A percentile compares a stretch with the other conserved stretches of the same genome.
Conservation (phyloP, 2,797 vertebrate genomes). For the Schizopygopsis pylzovi region DNA sequence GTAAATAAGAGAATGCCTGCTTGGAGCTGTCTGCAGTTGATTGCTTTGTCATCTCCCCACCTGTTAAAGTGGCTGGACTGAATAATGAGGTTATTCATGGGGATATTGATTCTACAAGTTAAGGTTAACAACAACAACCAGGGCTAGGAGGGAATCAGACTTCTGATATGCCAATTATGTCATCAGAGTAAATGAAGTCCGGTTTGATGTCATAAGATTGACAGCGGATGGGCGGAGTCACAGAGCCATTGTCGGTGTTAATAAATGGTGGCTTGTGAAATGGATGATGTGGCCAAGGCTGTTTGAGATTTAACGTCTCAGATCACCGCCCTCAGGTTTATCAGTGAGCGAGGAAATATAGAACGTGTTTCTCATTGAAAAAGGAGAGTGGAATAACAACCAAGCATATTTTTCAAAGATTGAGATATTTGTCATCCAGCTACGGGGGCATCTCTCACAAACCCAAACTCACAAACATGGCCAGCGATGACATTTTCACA, state of each 20-base stretch:
- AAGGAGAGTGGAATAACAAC: slow-evolving; percentile 22
- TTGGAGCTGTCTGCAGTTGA: slow-evolving; percentile 39
- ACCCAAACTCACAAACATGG: slow-evolving; percentile 29
- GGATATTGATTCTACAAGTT: slow-evolving; percentile 43
- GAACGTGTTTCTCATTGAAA: slow-evolving; percentile 28
- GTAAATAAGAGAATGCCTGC: slow-evolving; percentile 41
- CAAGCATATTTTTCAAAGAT: slow-evolving; percentile 48
- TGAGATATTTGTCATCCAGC: slow-evolving; percentile 57
- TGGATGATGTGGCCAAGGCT: not conserved
- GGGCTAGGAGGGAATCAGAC: not conserved
- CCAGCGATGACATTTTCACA: slow-evolving; percentile 32
- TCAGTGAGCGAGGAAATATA: not conserved
- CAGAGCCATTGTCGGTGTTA: not conserved
- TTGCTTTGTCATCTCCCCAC: slow-evolving; percentile 42
- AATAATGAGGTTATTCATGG: slow-evolving; percentile 30
- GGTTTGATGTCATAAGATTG: slow-evolving; percentile 49
- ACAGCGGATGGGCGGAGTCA: slow-evolving; percentile 34
- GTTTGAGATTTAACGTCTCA: slow-evolving; percentile 32
- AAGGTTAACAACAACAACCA: slow-evolving; percentile 30
- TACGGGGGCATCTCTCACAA: slow-evolving; percentile 29
- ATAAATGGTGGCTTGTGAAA: slow-evolving; percentile 14
- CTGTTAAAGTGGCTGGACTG: slow-evolving; percentile 41
- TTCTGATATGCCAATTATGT: slow-evolving; percentile 33
- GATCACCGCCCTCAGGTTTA: slow-evolving; percentile 34
- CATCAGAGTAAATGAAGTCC: slow-evolving; percentile 1